Base-by-base conservation (phyloP, 2,113 vertebrate species). In the Phalacrocorax brasilianus region DNA sequence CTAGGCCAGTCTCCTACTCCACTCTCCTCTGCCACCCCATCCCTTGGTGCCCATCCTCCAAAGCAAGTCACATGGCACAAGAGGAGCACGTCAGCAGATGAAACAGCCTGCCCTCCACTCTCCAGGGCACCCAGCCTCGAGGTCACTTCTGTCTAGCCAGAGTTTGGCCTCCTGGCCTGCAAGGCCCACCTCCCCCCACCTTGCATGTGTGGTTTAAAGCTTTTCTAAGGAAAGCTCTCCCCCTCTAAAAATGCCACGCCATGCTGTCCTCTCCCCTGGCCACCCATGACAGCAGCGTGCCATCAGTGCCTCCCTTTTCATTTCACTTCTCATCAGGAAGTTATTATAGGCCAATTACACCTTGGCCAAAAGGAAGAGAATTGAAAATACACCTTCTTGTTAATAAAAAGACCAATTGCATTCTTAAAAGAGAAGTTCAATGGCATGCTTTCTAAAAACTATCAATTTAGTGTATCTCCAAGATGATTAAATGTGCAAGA, bases 31-130 rank as follows among this genome's bases (percentile, higher is more conserved):
- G 35, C 11, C 58, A 58, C 14, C 21, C 15, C 4, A 0, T 10
- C 35, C 44, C 26, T 50, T 49, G 6, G 26, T 1, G 3, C 24
- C 42, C 24, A 40, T 30, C n/a, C 67, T 78, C 59, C 23, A 1
- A 0, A 28, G 52, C 32, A 32, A 27, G 32, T 9, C 1, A 0
- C 0, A 1, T 9, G 45, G 53, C 38, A 44, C 22, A 38, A 52
- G 11, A 26, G 42, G 30, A 73, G n/a, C 32, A 12, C 0, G 0
- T 18, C 52, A 66, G 59, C 44, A 74, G 35, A 45, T 15, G 26
- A 35, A 44, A 26, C 35, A 58, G 42, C 30, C 59, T 32, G 21
- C 42, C n/a, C 42, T 73, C 22, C 21, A 18, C 55, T 72, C 49
- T n/a, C 28, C 24, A 14, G 0, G 1, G 52, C 21, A 32, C 26